Conservation (phyloP, 2,797 vertebrate species). For the Takifugu rubripes region DNA sequence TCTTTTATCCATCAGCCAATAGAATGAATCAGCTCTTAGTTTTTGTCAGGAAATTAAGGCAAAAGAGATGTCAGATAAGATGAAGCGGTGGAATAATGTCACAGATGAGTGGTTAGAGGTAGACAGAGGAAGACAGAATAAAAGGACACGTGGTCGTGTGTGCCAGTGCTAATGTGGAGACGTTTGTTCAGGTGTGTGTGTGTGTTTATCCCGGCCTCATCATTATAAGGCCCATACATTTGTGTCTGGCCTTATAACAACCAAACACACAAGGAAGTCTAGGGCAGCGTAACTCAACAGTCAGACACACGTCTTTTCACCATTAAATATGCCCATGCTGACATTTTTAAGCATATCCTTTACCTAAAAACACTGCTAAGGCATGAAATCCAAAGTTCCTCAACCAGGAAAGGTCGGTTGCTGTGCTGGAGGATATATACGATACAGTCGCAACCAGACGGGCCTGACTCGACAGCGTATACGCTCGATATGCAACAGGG, state of each 20-base stretch:
- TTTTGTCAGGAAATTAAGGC: constrained; percentile 57
- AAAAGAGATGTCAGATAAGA: constrained; percentile 44
- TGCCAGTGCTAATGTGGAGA: constrained; percentile 25
- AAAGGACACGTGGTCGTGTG: constrained; percentile 39
- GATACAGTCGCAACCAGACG: constrained; percentile 51
- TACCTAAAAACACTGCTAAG: constrained; percentile 32
- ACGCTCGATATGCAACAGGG: constrained; percentile 17
- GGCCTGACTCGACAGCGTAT: neutral
- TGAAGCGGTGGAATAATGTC: constrained; percentile 51
- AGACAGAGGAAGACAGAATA: constrained; percentile 55
- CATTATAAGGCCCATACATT: constrained; percentile 27
- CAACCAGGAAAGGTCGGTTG: constrained; percentile 28
- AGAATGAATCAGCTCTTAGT: constrained; percentile 33
- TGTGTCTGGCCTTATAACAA: constrained; percentile 19
- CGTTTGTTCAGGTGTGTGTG: constrained; percentile 23
- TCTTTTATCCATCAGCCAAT: constrained; percentile 40
- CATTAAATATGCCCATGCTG: constrained; percentile 23
- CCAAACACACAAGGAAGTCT: constrained; percentile 21
- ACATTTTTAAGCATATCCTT: constrained; percentile 26
- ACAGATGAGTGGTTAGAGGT: constrained; percentile 64
- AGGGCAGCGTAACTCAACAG: constrained; percentile 11
- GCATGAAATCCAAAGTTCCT: constrained; percentile 35
- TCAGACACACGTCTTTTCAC: constrained; percentile 27
- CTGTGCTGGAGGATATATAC: constrained; percentile 49
- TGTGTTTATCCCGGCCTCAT: constrained; percentile 5